Conservation (phyloP, 1,140 invertebrate species). For the Ceratina calcarata region DNA sequence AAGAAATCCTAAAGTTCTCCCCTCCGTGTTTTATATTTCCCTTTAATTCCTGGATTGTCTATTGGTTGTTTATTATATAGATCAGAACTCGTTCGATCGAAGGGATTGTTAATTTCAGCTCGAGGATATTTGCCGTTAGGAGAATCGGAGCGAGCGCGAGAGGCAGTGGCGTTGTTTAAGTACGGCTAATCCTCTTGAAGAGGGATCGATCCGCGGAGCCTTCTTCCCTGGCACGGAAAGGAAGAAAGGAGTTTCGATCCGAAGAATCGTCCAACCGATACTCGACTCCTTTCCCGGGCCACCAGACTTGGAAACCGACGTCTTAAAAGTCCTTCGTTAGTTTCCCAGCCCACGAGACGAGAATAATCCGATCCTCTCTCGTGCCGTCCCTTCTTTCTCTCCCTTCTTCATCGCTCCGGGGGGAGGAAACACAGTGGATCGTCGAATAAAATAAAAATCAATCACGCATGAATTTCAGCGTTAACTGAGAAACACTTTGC, state of each 20-base stretch:
- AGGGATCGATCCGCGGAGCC: conserved; percentile 34
- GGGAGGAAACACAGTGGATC: too few species aligned
- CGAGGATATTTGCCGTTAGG: conserved; percentile 31
- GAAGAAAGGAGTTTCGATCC: conserved; percentile 50
- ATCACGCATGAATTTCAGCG: conserved; percentile 29
- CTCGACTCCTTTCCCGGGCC: conserved; percentile 36
- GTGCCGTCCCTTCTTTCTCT: conserved; percentile 1
- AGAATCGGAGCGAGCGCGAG: conserved; percentile 23
- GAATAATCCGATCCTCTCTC: conserved; percentile 64
- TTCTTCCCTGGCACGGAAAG: conserved; percentile 34
- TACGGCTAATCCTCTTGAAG: conserved; percentile 57
- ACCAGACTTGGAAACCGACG: conserved; percentile 56
- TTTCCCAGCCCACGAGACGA: conserved; percentile 58
- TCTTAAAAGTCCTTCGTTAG: conserved; percentile 70
- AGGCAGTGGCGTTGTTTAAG: conserved; percentile 54
- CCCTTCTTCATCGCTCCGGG: conserved; percentile 9
- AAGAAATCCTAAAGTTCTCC: not conserved
- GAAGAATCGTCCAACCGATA: conserved; percentile 48
- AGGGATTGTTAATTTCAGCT: conserved; percentile 25
- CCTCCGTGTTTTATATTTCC: not conserved
- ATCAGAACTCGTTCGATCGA: not conserved
- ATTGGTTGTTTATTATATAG: not conserved
- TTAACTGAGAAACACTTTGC: conserved; percentile 13
- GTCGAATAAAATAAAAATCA: conserved; percentile 34
- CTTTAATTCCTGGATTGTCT: not conserved